Base-by-base conservation (phyloP, 2,113 vertebrate genomes). In the Collichthys lucidus region DNA sequence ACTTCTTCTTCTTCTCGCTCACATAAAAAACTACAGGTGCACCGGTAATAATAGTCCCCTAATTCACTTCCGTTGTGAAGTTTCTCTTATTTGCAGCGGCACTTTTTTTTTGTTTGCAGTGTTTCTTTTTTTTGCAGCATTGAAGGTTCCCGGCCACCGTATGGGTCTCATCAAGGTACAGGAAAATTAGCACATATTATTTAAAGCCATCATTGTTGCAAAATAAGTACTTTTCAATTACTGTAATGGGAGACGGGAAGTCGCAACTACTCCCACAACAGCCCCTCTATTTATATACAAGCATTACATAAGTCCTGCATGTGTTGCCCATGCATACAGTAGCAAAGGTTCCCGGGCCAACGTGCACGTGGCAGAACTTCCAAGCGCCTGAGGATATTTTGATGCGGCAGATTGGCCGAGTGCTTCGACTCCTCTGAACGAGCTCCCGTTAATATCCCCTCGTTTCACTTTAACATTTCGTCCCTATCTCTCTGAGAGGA, bases 241-340 rank as follows among this genome's bases (percentile, higher is more conserved):
- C 22, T 57, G 14, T 57, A 56, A 69, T 73, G 46, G 61, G 49
- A 82, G 68, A 72, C 65, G 31, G 49, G n/a, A 78, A 75, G 53
- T 80, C 52, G 0, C 77, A 57, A 4, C 50, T 3, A 80, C 80
- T 86, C 74, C 78, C 63, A 82, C 67, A 61, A 24, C 26, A 56
- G 59, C n/a, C 49, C 63, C 56, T 61, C 74, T 83, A 82, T 86
- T 86, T 82, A 80, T 75, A 80, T 67, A 57, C 42, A 71, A 68
- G 26, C 16, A 72, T 86, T 85, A 68, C 29, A 61, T 78, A 86
- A 80, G 70, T 70, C 2, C 1, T 53, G 64, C 50, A 69, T 42
- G 66, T 50, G 75, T 69, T 40, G 61, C 46, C 40, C 61, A 67
- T 60, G 80, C 66, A 57, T 56, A 56, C 31, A 35, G 31, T 6